phyloP scores from a whole-genome alignment of 2,888 invertebrate genomes.

The Galeopsomyia nigrocyanea region DNA sequence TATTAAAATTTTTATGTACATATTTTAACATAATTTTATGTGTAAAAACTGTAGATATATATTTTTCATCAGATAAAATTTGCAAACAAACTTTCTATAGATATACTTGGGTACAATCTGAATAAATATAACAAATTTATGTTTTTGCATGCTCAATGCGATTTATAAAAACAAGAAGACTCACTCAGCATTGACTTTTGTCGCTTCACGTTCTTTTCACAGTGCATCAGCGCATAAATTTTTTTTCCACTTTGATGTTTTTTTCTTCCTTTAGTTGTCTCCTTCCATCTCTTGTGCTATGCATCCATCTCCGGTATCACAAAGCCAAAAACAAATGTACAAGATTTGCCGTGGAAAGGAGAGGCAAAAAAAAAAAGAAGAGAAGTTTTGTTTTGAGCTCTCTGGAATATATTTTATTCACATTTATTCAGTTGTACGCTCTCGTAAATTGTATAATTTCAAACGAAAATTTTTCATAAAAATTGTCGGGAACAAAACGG shows the following conservation, averaged over 20 bases:
- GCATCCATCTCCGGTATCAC: slow-evolving; percentile 35
- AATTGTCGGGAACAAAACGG: no score
- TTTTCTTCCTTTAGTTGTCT: neutral
- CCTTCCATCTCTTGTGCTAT: slow-evolving; percentile 3
- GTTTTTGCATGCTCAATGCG: slow-evolving; percentile 30
- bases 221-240: slow-evolving; percentile 13
- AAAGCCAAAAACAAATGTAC: neutral
- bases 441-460: no score
- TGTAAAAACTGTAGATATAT: no score
- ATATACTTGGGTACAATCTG: slow-evolving; percentile 5
- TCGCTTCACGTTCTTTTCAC: neutral
- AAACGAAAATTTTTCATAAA: no score
- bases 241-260: no score
- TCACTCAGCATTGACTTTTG: slow-evolving; percentile 27
- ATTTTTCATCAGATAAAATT: no score
- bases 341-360: neutral
- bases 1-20: no score
- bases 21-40: no score
- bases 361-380: neutral
- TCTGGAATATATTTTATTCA: no score
- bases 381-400: no score
- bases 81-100: neutral
- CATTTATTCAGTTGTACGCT: no score
- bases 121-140: slow-evolving; percentile 10
- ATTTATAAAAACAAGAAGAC: slow-evolving; percentile 5